Percentiles rank a stretch among this genome's conserved stretches.
Conservation (phyloP, 2,888 invertebrate genomes). For the Tuberolachnus salignus region DNA sequence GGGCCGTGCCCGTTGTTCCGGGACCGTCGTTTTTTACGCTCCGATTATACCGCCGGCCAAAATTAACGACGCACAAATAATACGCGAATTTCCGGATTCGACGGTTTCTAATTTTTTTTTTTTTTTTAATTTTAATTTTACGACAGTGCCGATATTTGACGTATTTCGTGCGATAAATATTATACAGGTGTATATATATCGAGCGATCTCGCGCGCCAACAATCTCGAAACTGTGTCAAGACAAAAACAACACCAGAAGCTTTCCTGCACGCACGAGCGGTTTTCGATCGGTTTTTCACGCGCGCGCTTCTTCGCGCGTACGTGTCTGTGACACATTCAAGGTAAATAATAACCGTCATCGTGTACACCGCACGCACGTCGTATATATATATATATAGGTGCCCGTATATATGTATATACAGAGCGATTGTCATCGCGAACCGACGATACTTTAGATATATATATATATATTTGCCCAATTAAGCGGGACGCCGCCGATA, state of each 20-base stretch:
- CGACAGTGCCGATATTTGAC: too few relatives aligned
- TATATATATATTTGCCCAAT: too few relatives aligned
- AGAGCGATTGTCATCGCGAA: too few relatives aligned
- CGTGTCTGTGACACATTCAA: constrained; percentile 1
- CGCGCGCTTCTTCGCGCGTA: neutral
- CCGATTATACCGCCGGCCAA: constrained; percentile 2
- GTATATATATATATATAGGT: neutral
- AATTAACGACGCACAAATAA: constrained; percentile 2
- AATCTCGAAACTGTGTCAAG: constrained; percentile 35
- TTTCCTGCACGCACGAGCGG: constrained; percentile 32
- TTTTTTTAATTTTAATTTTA: too few relatives aligned
- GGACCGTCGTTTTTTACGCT: constrained; percentile 25
- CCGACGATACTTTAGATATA: too few relatives aligned
- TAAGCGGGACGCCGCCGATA: too few relatives aligned
- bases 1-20: constrained; percentile 11
- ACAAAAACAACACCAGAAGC: constrained; percentile 45
- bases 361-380: neutral
- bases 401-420: too few relatives aligned
- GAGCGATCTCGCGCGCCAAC: too few relatives aligned
- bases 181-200: too few relatives aligned
- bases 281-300: constrained; percentile 39
- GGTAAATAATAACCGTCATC: constrained; percentile 16
- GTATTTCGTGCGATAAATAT: too few relatives aligned
- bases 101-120: too few relatives aligned
- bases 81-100: neutral